Evolutionary conservation across 1,140 invertebrate species (phyloP).

Genomic region (Alviniconcha marisindica): DNA sequence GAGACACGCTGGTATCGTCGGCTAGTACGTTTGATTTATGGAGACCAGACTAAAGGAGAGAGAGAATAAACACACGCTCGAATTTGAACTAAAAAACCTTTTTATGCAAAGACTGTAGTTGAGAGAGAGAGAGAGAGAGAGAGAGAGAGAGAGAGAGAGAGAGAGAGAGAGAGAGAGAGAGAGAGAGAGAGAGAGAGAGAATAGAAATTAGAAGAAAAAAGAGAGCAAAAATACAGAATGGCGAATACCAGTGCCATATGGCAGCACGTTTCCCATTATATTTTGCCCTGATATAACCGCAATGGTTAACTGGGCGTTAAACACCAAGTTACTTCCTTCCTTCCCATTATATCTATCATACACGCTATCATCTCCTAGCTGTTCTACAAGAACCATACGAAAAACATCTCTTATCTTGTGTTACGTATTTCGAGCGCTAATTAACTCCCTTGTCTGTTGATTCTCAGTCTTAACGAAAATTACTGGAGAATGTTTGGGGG

Average conservation of each 20-base stretch:
- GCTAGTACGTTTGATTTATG: no score
- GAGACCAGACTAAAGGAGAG: constrained; percentile 26
- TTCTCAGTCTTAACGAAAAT: no score
- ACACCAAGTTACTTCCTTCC: not conserved
- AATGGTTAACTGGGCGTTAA: not conserved
- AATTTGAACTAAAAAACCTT: not conserved
- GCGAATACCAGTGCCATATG: no score
- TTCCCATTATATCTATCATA: not conserved
- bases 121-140: constrained; percentile 35
- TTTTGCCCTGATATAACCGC: no score
- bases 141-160: constrained; percentile 22
- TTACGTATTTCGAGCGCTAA: no score
- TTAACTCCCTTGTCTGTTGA: no score
- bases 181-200: not conserved
- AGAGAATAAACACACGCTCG: not conserved
- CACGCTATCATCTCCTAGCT: not conserved
- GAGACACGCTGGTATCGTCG: no score
- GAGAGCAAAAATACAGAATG: not conserved
- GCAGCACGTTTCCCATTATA: no score
- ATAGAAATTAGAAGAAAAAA: not conserved
- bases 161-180: not conserved
- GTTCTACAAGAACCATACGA: no score
- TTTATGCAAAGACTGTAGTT: not conserved
- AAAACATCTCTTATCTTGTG: no score
- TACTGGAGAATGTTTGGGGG: no score